phyloP scores from a whole-genome alignment of 2,888 invertebrate genomes.

The Caenorhabditis doughertyi region DNA sequence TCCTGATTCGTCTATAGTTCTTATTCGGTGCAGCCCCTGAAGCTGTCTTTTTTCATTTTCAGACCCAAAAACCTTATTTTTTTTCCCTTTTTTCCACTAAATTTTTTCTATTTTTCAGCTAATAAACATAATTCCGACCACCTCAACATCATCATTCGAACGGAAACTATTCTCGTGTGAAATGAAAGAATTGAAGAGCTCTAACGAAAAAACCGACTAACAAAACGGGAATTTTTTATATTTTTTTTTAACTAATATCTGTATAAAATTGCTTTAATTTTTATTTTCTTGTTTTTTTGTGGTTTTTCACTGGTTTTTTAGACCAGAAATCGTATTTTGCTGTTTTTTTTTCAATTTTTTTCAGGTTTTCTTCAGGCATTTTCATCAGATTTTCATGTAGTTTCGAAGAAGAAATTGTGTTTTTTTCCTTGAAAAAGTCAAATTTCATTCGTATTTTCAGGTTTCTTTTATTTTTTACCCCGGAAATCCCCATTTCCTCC shows the following conservation, averaged over 20 bases:
- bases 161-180: neutral
- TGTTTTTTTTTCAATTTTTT: neutral
- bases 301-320: neutral
- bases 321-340: neutral
- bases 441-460: no score
- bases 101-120: neutral
- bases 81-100: neutral
- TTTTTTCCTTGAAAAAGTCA: no score
- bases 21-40: no score
- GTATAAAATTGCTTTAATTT: neutral
- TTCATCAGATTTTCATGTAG: no score
- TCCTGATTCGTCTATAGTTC: no score
- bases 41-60: no score
- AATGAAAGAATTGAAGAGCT: neutral
- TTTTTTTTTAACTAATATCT: neutral
- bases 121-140: neutral
- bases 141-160: neutral
- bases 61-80: neutral
- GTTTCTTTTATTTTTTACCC: neutral
- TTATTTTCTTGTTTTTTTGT: neutral
- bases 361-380: no score
- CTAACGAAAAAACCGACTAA: neutral
- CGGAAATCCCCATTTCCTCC: no score
- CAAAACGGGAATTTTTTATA: neutral
- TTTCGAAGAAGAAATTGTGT: no score